These are phyloP conservation scores for Triops longicaudatus DNA, from an alignment of 1,140 invertebrate species.

Conservation along the genomic window DNA sequence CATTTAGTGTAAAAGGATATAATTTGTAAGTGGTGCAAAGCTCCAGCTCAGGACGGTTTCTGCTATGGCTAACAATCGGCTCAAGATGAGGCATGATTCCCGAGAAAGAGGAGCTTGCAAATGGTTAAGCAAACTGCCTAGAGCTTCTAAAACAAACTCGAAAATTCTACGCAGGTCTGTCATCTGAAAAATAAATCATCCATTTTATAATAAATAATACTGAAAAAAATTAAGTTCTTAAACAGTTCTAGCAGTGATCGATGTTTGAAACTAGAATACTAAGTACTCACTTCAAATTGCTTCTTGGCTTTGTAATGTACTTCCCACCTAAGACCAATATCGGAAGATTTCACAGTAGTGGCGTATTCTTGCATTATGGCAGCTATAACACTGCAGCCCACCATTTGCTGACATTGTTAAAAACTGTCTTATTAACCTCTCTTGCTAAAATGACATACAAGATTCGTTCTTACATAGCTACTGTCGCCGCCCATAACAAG, in stretches of 20 bases:
- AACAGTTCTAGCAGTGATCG: neutral
- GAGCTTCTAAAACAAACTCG: slow-evolving; percentile 51
- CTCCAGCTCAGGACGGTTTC: slow-evolving; percentile 67
- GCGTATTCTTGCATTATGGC: slow-evolving; percentile 80
- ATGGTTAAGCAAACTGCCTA: slow-evolving; percentile 48
- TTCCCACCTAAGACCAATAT: slow-evolving; percentile 77
- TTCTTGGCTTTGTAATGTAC: slow-evolving; percentile 74
- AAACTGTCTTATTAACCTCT: slow-evolving; percentile 36
- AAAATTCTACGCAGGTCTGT: slow-evolving; percentile 71
- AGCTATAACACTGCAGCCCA: slow-evolving; percentile 71
- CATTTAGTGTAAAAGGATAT: neutral
- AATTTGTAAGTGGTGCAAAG: slow-evolving; percentile 51
- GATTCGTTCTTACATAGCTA: neutral
- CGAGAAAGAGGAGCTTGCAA: slow-evolving; percentile 44
- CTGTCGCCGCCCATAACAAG: slow-evolving; percentile 55
- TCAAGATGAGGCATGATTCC: slow-evolving; percentile 42
- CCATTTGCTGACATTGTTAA: slow-evolving; percentile 46
- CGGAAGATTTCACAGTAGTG: slow-evolving; percentile 69
- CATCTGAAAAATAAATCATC: slow-evolving; percentile 39
- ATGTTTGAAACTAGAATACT: neutral
- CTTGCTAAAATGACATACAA: slow-evolving; percentile 28
- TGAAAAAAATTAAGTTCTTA: slow-evolving; percentile 4
- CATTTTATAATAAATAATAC: neutral
- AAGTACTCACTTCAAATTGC: slow-evolving; percentile 59
- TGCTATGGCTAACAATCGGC: slow-evolving; percentile 59